Percentiles rank a stretch among this genome's conserved stretches.
Conservation (phyloP, 2,797 vertebrate genomes). For the Linurgus olivaceus region DNA sequence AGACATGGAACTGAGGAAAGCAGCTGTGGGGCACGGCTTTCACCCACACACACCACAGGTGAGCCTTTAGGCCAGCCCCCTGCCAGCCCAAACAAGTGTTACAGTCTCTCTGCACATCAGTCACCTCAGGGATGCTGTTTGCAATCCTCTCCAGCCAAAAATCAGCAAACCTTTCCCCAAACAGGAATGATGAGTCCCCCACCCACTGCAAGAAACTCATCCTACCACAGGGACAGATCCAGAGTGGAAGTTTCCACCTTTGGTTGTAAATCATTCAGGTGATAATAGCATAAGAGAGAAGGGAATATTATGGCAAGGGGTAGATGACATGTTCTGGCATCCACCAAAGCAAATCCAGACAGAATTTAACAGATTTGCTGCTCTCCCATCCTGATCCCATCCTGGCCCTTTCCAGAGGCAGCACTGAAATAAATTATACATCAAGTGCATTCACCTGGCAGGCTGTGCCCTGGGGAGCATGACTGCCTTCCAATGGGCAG, state of each 20-base stretch:
- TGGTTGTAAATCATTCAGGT: background rate
- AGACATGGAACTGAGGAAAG: rapidly evolving
- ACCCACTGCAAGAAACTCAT: background rate
- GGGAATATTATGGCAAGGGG: background rate
- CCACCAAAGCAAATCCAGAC: background rate
- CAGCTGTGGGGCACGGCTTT: rapidly evolving
- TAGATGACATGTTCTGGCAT: background rate
- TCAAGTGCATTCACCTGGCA: background rate
- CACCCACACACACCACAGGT: rapidly evolving
- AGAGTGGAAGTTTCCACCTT: background rate
- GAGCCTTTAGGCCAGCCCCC: background rate
- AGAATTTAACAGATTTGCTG: background rate
- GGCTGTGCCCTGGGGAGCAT: background rate
- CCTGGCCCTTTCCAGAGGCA: background rate
- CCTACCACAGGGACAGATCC: background rate
- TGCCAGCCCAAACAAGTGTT: background rate
- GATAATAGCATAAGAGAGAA: background rate
- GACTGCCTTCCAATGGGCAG: background rate
- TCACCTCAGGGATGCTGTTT: background rate
- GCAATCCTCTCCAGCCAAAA: background rate
- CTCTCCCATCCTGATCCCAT: background rate
- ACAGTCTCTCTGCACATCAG: background rate
- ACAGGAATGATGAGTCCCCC: background rate
- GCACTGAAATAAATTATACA: background rate
- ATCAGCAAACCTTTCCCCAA: background rate